A percentile compares a stretch with the other conserved stretches of the same genome.
These are phyloP conservation scores for Bombus ignitus DNA, from an alignment of 1,140 invertebrate genomes.

Conservation along the genomic window DNA sequence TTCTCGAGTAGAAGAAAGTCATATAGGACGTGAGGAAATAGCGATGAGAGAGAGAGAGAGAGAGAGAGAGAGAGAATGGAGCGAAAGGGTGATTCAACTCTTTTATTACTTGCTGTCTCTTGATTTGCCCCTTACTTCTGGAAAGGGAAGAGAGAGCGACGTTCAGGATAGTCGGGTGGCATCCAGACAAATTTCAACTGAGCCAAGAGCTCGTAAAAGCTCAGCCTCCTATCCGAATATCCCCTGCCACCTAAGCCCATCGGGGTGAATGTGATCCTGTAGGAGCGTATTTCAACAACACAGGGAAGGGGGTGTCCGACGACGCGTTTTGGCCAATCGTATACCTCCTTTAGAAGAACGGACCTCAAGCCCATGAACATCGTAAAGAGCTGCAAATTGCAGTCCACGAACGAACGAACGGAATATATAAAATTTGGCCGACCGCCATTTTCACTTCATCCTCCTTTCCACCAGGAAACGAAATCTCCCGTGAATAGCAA, in stretches of 20 bases:
- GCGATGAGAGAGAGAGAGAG: not conserved
- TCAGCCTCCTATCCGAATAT: constrained; percentile 38
- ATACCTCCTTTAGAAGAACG: constrained; percentile 46
- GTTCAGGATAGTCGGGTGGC: constrained; percentile 67
- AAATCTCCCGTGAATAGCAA: not conserved
- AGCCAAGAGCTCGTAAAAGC: constrained; percentile 81
- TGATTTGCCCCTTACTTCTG: constrained; percentile 53
- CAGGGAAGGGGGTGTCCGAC: constrained; percentile 10
- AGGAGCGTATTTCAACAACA: constrained; percentile 36
- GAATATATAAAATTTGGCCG: constrained; percentile 68
- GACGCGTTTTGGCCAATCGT: constrained; percentile 59
- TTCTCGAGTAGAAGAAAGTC: not conserved
- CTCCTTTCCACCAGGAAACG: not conserved
- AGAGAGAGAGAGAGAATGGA: not conserved
- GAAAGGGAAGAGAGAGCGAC: constrained; percentile 58
- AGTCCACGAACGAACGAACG: constrained; percentile 48
- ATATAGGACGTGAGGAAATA: not conserved
- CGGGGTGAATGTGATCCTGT: constrained; percentile 50
- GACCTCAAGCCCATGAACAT: constrained; percentile 30
- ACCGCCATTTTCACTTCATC: constrained; percentile 44
- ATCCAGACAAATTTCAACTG: constrained; percentile 78
- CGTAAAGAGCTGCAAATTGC: constrained; percentile 67
- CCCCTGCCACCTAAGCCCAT: constrained; percentile 32
- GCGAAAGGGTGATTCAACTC: constrained; percentile 56
- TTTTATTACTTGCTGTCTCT: constrained; percentile 77